Evolutionary conservation across 1,140 invertebrate species (phyloP).

Genomic region (Leptinotarsa defecta): DNA sequence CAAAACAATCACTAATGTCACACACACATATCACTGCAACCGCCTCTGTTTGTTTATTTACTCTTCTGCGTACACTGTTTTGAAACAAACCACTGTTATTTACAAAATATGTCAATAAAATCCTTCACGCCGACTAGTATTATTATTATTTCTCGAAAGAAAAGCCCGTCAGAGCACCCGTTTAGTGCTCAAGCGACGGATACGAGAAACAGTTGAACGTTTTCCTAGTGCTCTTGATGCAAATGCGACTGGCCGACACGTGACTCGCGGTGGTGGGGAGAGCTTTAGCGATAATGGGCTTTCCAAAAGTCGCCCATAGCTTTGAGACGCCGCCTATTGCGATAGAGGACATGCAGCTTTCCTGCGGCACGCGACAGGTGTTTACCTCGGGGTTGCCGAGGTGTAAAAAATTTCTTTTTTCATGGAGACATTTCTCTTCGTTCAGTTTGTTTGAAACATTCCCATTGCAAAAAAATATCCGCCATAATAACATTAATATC

Average conservation of each 20-base stretch:
- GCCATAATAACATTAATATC: too few relatives aligned
- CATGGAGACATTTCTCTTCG: too few relatives aligned
- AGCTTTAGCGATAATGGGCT: slow-evolving; percentile 14
- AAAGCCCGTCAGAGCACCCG: not conserved
- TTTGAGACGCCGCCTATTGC: slow-evolving; percentile 16
- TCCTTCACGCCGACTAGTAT: not conserved
- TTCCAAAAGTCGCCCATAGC: slow-evolving; percentile 4
- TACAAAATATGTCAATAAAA: slow-evolving; percentile 16
- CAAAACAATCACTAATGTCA: slow-evolving; percentile 13
- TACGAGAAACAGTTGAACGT: not conserved
- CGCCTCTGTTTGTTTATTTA: not conserved
- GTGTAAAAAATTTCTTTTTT: not conserved
- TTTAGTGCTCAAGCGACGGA: slow-evolving; percentile 5
- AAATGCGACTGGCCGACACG: not conserved
- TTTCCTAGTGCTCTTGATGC: slow-evolving; percentile 15
- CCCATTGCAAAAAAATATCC: too few relatives aligned
- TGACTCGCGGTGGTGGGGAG: not conserved
- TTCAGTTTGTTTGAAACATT: too few relatives aligned
- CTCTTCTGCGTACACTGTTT: not conserved
- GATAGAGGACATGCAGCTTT: slow-evolving; percentile 2
- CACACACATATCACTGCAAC: slow-evolving; percentile 14
- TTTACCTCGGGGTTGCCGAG: not conserved
- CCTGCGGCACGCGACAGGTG: not conserved
- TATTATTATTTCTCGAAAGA: slow-evolving; percentile 1
- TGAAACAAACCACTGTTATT: slow-evolving; percentile 16